Percentiles rank a stretch among this genome's conserved stretches.
Conservation (phyloP, 2,113 vertebrate species). For the Prolemur simus region DNA sequence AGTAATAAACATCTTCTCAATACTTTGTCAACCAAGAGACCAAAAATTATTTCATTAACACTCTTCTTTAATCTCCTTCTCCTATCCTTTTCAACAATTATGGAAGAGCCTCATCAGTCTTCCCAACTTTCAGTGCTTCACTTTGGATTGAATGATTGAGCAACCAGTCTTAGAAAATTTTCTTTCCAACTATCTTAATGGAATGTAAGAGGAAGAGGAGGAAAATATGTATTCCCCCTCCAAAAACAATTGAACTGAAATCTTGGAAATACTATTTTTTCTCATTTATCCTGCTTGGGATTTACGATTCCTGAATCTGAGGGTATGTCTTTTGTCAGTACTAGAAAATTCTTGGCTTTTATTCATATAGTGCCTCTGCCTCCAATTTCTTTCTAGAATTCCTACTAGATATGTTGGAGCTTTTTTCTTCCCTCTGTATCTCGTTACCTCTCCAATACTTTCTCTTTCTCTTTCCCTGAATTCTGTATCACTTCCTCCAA, state of each 20-base stretch:
- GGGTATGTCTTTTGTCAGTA: neutral
- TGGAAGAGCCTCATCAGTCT: neutral
- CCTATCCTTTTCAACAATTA: neutral
- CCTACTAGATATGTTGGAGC: neutral
- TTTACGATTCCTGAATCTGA: neutral
- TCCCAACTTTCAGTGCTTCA: neutral
- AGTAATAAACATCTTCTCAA: neutral
- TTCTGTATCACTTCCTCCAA: neutral
- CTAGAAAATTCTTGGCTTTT: neutral
- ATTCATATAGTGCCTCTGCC: neutral
- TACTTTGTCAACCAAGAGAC: neutral
- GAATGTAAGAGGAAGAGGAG: neutral
- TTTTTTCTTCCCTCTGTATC: neutral
- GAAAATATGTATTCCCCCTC: neutral
- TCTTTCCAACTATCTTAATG: neutral
- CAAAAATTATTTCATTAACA: neutral
- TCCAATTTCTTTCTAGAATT: conserved; percentile 20
- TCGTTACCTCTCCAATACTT: neutral
- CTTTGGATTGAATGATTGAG: neutral
- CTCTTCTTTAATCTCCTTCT: neutral
- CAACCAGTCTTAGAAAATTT: neutral
- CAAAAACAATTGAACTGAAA: neutral
- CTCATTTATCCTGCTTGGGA: neutral
- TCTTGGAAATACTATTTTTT: neutral
- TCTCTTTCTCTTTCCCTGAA: neutral